Evolutionary conservation across 2,113 vertebrate species (phyloP).

Genomic region (Antigone vipio): DNA sequence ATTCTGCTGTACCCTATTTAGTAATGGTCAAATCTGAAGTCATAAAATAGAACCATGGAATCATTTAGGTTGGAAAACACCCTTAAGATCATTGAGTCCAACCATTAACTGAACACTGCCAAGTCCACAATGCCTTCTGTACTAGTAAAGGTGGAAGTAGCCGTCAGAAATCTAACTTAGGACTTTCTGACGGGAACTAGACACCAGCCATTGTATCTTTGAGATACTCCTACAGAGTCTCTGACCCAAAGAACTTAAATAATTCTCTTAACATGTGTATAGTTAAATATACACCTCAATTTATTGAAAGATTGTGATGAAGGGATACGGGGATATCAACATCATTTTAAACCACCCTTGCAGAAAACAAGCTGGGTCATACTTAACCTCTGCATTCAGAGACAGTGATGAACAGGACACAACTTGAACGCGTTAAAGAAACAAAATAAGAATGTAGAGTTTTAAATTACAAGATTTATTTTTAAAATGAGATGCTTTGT

Average conservation of each 20-base stretch:
- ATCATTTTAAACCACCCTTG: not conserved
- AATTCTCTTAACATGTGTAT: not conserved
- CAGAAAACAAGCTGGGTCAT: not conserved
- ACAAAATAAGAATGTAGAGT: not conserved
- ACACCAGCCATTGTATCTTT: not conserved
- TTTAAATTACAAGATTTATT: not conserved
- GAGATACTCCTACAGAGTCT: not conserved
- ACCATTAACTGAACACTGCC: too few species aligned
- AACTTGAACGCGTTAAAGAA: not conserved
- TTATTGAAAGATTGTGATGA: not conserved
- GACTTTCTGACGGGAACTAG: not conserved
- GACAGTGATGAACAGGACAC: not conserved
- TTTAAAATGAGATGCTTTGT: not conserved
- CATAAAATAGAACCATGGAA: too few species aligned
- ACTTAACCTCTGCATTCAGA: not conserved
- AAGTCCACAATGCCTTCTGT: not conserved
- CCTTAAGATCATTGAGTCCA: too few species aligned
- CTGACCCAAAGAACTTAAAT: not conserved
- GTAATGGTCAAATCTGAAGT: not conserved
- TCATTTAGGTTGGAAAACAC: too few species aligned
- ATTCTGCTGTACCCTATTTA: not conserved
- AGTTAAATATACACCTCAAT: not conserved
- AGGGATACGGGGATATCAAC: not conserved
- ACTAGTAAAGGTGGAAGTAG: not conserved
- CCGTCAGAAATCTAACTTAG: fast-evolving